These are phyloP conservation scores for Hippocampus zosterae DNA, from an alignment of 2,113 vertebrate species.

Conservation along the genomic window DNA sequence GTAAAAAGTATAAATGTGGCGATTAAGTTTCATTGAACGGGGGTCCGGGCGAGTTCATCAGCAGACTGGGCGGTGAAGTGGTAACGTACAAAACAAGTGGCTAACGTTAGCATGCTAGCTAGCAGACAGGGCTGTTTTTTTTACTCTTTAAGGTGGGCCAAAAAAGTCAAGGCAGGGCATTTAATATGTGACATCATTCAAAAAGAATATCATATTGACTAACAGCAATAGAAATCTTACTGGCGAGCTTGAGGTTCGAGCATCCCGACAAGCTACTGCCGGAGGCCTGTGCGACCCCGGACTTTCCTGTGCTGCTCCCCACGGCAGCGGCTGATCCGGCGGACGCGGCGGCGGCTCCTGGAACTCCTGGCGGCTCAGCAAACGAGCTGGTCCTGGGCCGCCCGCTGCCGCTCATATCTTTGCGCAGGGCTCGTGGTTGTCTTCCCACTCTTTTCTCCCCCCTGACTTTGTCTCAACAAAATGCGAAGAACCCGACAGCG, in stretches of 20 bases:
- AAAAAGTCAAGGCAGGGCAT: not conserved
- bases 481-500: slow-evolving; percentile 29
- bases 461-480: slow-evolving; percentile 24
- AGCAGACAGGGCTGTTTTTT: not conserved
- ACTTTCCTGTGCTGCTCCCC: slow-evolving; percentile 75
- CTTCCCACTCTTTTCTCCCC: slow-evolving; percentile 30
- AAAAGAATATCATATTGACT: not conserved
- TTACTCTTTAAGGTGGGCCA: not conserved
- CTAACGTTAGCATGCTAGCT: slow-evolving; percentile 48
- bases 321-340: slow-evolving; percentile 73
- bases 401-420: slow-evolving; percentile 80
- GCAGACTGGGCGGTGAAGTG: slow-evolving; percentile 16
- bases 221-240: slow-evolving; percentile 51
- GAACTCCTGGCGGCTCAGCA: slow-evolving; percentile 78
- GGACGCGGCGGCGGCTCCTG: slow-evolving; percentile 72
- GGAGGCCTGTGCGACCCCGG: slow-evolving; percentile 75
- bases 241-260: slow-evolving; percentile 71
- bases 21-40: not conserved
- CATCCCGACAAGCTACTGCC: slow-evolving; percentile 73
- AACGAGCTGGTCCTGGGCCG: slow-evolving; percentile 82
- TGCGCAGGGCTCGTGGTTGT: slow-evolving; percentile 64
- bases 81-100: slow-evolving; percentile 53
- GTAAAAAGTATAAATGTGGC: not conserved
- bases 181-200: no score
- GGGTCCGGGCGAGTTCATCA: slow-evolving; percentile 1